A percentile compares a stretch with the other conserved stretches of the same genome.
phyloP scores from a whole-genome alignment of 2,113 vertebrate species.

The Passer montanus region DNA sequence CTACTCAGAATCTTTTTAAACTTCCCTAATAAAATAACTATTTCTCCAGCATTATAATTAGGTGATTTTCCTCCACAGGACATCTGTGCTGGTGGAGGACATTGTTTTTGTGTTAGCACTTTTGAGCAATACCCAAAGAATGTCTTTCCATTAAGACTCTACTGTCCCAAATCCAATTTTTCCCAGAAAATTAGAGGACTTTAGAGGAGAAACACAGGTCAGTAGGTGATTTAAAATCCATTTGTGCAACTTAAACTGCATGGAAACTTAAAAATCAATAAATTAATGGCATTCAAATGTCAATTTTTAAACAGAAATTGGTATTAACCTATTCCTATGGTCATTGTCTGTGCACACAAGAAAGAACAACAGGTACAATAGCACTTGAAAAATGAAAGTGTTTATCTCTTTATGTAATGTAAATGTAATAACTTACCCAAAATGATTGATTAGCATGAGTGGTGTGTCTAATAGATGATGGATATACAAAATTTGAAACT shows the following conservation, averaged over 20 bases:
- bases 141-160: not conserved
- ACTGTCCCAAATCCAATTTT: not conserved
- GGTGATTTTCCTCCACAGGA: not conserved
- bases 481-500: constrained; percentile 16
- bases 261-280: constrained; percentile 1
- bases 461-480: constrained; percentile 25
- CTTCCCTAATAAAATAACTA: not conserved
- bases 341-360: not conserved
- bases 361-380: not conserved
- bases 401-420: not conserved
- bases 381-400: not conserved
- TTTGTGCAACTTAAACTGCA: not conserved
- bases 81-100: not conserved
- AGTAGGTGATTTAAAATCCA: not conserved
- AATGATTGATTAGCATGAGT: constrained; percentile 28
- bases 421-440: constrained; percentile 18
- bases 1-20: not conserved
- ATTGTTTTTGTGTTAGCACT: not conserved
- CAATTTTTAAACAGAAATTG: not conserved
- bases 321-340: not conserved
- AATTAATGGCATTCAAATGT: not conserved
- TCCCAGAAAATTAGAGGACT: not conserved
- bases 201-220: not conserved
- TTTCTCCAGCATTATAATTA: not conserved
- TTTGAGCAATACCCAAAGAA: not conserved